Evolutionary conservation across 2,888 invertebrate species (phyloP).

Genomic region (Glomeris marginata): DNA sequence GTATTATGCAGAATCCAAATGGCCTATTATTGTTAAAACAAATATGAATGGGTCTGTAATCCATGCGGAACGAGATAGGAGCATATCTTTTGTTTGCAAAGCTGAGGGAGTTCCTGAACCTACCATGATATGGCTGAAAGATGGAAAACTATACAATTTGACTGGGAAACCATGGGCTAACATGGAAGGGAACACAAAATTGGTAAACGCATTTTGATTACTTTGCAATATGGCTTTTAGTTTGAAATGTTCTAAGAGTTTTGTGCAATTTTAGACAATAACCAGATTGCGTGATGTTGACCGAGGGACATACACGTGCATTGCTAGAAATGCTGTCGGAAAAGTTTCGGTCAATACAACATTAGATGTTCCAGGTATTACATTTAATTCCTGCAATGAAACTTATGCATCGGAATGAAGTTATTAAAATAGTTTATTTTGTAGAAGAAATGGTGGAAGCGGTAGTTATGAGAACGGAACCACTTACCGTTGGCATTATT

Average conservation of each 20-base stretch:
- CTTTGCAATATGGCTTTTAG: neutral
- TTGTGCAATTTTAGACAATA: conserved; percentile 7
- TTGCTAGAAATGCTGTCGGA: conserved; percentile 18
- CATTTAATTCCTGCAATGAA: neutral
- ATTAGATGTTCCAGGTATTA: conserved; percentile 17
- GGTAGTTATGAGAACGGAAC: neutral
- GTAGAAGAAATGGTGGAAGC: conserved; percentile 3
- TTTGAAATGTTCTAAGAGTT: neutral
- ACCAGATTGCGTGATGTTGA: conserved; percentile 14
- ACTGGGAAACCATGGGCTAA: conserved; percentile 11
- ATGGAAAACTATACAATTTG: conserved; percentile 10
- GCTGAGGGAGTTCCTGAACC: conserved; percentile 25
- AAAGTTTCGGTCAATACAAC: conserved; percentile 13
- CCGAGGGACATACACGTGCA: conserved; percentile 19
- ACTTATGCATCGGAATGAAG: neutral
- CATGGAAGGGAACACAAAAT: neutral
- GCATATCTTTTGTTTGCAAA: conserved; percentile 20
- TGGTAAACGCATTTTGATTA: neutral
- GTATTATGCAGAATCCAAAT: conserved; percentile 11
- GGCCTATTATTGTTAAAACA: conserved; percentile 15
- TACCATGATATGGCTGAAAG: conserved; percentile 20
- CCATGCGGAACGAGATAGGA: conserved; percentile 14
- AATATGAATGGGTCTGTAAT: conserved; percentile 17
- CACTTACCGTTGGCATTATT: conserved; percentile 12
- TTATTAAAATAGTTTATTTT: conserved; percentile 4